Conservation (phyloP, 2,888 invertebrate species). For the Drosophila buzzatii region DNA sequence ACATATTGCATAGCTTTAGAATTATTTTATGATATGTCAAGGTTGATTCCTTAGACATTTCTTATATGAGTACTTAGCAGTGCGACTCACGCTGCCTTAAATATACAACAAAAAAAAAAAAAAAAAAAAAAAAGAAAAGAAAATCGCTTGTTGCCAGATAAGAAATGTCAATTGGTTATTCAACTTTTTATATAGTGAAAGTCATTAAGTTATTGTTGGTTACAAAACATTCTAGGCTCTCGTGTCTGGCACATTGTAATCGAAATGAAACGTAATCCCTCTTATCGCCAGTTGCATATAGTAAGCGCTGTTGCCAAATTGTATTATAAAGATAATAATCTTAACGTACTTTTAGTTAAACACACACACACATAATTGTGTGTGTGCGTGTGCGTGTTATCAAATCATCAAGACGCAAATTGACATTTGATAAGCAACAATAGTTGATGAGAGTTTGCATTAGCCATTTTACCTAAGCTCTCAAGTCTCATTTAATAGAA, state of each 20-base stretch:
- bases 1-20: too few relatives aligned
- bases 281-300: constrained; percentile 10
- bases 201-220: constrained; percentile 13
- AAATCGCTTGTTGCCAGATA: constrained; percentile 5
- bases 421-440: constrained; percentile 39
- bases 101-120: background rate
- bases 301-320: constrained; percentile 19
- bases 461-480: constrained; percentile 7
- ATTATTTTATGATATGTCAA: too few relatives aligned
- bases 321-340: constrained; percentile 32
- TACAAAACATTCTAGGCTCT: background rate
- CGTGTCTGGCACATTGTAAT: constrained; percentile 1
- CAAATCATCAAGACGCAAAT: constrained; percentile 15
- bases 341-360: constrained; percentile 14
- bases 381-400: constrained; percentile 20
- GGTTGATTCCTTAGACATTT: too few relatives aligned
- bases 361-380: background rate
- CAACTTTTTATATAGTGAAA: constrained; percentile 17
- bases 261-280: constrained; percentile 2
- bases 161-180: constrained; percentile 5
- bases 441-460: constrained; percentile 16
- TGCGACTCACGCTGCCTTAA: background rate
- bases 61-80: too few relatives aligned
- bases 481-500: constrained; percentile 8
- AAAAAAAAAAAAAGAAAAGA: background rate